Evolutionary conservation across 2,797 vertebrate genomes (phyloP).

Genomic region (Acipenser oxyrinchus): DNA sequence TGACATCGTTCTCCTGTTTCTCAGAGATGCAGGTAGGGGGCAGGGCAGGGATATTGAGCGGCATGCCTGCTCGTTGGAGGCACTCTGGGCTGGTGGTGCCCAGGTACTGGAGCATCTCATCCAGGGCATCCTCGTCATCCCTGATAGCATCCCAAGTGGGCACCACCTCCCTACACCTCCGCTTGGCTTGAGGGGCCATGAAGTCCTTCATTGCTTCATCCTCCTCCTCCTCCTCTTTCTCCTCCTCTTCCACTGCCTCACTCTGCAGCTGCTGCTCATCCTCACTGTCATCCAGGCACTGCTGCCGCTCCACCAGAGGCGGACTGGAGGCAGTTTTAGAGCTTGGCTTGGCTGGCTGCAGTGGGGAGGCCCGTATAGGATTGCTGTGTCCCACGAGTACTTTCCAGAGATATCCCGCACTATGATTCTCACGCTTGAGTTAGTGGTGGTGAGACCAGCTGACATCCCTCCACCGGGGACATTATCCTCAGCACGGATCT

Average conservation of each 20-base stretch:
- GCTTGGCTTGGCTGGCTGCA: constrained; percentile 50
- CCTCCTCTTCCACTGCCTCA: neutral
- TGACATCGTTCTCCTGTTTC: constrained; percentile 96
- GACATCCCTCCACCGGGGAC: constrained; percentile 88
- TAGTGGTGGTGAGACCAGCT: constrained; percentile 82
- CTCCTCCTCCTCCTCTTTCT: constrained; percentile 48
- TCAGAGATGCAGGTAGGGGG: constrained; percentile 89
- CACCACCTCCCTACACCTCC: constrained; percentile 77
- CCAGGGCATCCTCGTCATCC: constrained; percentile 85
- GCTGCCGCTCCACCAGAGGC: neutral
- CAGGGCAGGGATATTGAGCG: constrained; percentile 87
- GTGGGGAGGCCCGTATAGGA: constrained; percentile 84
- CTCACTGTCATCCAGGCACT: neutral
- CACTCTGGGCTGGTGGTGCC: constrained; percentile 93
- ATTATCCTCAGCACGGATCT: constrained; percentile 85
- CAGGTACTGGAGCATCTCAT: constrained; percentile 91
- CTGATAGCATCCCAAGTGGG: constrained; percentile 86
- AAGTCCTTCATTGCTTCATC: constrained; percentile 57
- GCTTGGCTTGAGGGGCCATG: constrained; percentile 68
- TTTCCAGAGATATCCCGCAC: constrained; percentile 93
- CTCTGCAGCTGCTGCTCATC: no score
- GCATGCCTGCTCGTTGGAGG: constrained; percentile 85
- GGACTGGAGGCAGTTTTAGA: constrained; percentile 23
- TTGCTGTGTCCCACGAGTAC: constrained; percentile 94
- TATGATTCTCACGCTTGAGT: constrained; percentile 84